Evolutionary conservation across 2,113 vertebrate species (phyloP).

Genomic region (Nesoenas mayeri): DNA sequence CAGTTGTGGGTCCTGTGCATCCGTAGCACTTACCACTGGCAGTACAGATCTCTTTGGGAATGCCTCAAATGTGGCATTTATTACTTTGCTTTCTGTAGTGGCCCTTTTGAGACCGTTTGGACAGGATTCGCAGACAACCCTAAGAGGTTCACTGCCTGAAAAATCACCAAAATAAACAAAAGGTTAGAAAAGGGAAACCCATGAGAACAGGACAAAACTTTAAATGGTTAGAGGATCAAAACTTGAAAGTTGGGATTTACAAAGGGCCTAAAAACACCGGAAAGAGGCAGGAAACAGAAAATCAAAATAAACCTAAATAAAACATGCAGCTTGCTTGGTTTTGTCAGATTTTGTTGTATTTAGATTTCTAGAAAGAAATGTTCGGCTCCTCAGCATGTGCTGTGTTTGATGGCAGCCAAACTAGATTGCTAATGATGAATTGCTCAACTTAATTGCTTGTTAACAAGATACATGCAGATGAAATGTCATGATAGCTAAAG

Average conservation of each 20-base stretch:
- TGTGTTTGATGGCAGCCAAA: neutral
- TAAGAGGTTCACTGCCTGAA: neutral
- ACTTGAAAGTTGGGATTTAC: neutral
- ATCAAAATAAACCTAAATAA: neutral
- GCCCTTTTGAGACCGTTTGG: neutral
- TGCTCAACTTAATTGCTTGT: neutral
- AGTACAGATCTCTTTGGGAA: neutral
- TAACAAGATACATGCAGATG: neutral
- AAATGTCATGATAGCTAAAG: neutral
- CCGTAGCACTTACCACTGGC: rapidly evolving
- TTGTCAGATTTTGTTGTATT: neutral
- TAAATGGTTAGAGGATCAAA: neutral
- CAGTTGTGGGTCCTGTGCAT: neutral
- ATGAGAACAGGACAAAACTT: neutral
- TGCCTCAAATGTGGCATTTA: neutral
- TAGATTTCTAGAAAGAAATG: neutral
- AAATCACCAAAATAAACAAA: neutral
- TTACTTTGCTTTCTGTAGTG: neutral
- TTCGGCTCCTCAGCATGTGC: neutral
- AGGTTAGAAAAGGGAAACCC: neutral
- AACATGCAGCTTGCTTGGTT: neutral
- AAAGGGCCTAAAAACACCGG: neutral
- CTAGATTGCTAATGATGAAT: neutral
- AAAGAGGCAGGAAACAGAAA: neutral
- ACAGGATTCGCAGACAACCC: neutral